Evolutionary conservation across 2,888 invertebrate species (phyloP).

Genomic region (Tholera decimalis): DNA sequence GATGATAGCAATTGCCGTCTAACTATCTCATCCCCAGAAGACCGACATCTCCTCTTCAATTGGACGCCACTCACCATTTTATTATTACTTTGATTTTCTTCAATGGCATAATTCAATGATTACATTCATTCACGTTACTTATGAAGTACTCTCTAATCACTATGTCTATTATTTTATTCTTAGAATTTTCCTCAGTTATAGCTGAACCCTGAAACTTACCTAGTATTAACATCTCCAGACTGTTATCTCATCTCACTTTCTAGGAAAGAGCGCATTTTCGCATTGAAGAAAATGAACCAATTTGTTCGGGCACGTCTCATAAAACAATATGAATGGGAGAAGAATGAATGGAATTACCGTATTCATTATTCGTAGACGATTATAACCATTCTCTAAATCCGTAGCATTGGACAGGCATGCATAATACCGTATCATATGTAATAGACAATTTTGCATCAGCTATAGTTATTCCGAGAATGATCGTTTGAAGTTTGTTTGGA

Average conservation of each 20-base stretch:
- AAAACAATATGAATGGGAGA: conserved; percentile 52
- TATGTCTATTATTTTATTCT: conserved; percentile 18
- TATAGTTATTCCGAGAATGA: conserved; percentile 40
- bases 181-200: conserved; percentile 2
- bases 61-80: background rate
- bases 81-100: background rate
- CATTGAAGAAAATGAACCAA: conserved; percentile 40
- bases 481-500: conserved; percentile 65
- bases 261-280: conserved; percentile 26
- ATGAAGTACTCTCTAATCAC: conserved; percentile 24
- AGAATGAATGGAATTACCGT: conserved; percentile 58
- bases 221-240: conserved; percentile 9
- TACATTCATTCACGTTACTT: conserved; percentile 12
- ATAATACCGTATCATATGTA: conserved; percentile 43
- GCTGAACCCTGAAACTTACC: conserved; percentile 21
- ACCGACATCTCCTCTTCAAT: background rate
- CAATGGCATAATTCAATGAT: conserved; percentile 9
- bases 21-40: background rate
- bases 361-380: conserved; percentile 33
- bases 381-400: conserved; percentile 53
- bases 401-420: conserved; percentile 43
- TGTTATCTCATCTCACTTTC: conserved; percentile 40
- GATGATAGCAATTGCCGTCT: background rate
- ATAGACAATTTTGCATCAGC: conserved; percentile 43
- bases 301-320: conserved; percentile 52